Base-by-base conservation (phyloP, 2,888 invertebrate species). In the Rhamphomyia laevipes region DNA sequence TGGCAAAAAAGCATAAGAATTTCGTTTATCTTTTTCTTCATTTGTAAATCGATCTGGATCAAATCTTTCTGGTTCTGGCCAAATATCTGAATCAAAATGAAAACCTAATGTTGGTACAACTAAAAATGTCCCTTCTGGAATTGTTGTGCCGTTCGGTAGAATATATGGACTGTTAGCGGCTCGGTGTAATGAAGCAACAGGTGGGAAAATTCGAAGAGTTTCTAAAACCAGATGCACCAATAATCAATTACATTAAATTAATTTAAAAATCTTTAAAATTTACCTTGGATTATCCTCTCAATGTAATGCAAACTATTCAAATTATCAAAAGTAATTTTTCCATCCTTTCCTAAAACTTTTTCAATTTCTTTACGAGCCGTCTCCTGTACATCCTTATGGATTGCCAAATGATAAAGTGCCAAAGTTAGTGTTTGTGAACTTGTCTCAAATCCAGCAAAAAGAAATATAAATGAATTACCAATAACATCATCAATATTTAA, bases 401-500 rank as follows among this genome's bases (percentile, higher is more conserved):
- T 56, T 1, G 73, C 71, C 7, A 75, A 57, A 52, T 71, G 68
- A 53, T 68, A 73, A 10, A 73, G 53, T 12, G 65, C 63, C 53
- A 70, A 73, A 17, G 67, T 65, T 49, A 72, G 59, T 1, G 67
- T 65, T 4, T 67, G 61, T 6, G 61, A 58, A 7, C 71, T 72
- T 1, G 74, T 73, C 58, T 74, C 74, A 50, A 66, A 73, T 9
- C 75, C 75, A 47, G 73, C 75, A 3, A 61, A 53, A 50, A 72
- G 71, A 51, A 78, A 74, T 9, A 72, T 59, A 12, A 74, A 63
- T 33, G 74, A 71, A 45, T 77, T 75, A 0, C 75, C 67, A 0
- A 69, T 62, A 2, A 76, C 55, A 18, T 75, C 55, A 5, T 70
- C 63, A 12, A 73, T 61, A 3, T 65, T 61, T 1, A 72, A 10